phyloP scores from a whole-genome alignment of 1,140 invertebrate species.

The Linepithema humile region DNA sequence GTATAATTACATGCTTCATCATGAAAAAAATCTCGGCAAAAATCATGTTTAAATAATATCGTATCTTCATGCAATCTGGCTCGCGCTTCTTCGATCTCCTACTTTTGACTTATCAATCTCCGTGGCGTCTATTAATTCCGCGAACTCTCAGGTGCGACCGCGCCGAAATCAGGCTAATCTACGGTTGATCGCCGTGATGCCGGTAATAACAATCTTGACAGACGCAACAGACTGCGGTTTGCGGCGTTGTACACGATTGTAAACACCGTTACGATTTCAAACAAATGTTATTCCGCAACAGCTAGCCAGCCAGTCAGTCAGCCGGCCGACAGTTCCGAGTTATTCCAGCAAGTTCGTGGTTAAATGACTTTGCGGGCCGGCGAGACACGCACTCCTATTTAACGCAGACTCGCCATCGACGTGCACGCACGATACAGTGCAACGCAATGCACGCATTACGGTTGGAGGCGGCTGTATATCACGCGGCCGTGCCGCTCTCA shows the following conservation, averaged over 20 bases:
- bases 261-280: slow-evolving; percentile 53
- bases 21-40: not conserved
- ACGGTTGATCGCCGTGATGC: not conserved
- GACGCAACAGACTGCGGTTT: slow-evolving; percentile 28
- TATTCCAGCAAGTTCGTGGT: slow-evolving; percentile 12
- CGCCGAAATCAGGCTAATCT: slow-evolving; percentile 40
- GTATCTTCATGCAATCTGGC: not conserved
- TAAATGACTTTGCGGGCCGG: slow-evolving; percentile 11
- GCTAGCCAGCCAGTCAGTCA: not conserved
- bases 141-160: no score
- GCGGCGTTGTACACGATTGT: slow-evolving; percentile 27
- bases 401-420: not conserved
- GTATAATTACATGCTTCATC: not conserved
- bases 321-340: not conserved
- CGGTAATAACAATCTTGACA: slow-evolving; percentile 11
- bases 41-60: not conserved
- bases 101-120: no score
- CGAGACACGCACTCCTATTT: slow-evolving; percentile 21
- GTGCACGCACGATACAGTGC: not conserved
- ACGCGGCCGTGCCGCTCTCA: not conserved
- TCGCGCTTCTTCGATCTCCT: not conserved
- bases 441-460: not conserved
- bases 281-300: slow-evolving; percentile 41
- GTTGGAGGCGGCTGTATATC: slow-evolving; percentile 13
- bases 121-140: no score